A percentile compares a stretch with the other conserved stretches of the same genome.
Conservation (phyloP, 2,797 vertebrate species). For the Lerista edwardsae region DNA sequence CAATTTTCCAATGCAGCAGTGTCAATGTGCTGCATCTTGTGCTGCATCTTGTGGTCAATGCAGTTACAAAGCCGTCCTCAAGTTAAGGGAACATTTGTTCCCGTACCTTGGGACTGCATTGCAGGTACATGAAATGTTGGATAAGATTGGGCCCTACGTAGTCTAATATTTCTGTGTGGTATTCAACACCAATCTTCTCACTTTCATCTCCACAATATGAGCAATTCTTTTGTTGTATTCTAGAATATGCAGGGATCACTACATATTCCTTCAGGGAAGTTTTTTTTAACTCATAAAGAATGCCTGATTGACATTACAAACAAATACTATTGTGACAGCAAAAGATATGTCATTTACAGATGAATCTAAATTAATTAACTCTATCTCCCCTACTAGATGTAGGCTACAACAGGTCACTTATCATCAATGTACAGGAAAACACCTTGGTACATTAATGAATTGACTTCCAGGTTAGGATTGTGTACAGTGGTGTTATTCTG, state of each 20-base stretch:
- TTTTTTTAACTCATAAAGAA: constrained; percentile 72
- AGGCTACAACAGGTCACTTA: constrained; percentile 54
- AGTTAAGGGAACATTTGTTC: no score
- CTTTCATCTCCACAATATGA: constrained; percentile 69
- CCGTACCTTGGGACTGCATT: no score
- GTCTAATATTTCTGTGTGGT: constrained; percentile 50
- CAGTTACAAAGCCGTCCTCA: no score
- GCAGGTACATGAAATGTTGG: no score
- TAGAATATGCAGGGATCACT: constrained; percentile 72
- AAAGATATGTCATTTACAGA: constrained; percentile 61
- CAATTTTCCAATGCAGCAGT: no score
- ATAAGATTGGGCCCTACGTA: no score
- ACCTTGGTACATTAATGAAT: constrained; percentile 46
- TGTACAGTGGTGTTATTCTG: no score
- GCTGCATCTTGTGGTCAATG: no score
- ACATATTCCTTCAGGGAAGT: constrained; percentile 71
- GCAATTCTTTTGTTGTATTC: constrained; percentile 71
- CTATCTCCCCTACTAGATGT: constrained; percentile 60
- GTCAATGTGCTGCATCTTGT: no score
- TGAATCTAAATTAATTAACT: constrained; percentile 71
- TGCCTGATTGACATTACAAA: constrained; percentile 70
- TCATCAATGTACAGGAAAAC: constrained; percentile 38
- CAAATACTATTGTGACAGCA: constrained; percentile 66
- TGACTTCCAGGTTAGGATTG: no score
- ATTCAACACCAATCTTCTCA: constrained; percentile 39